phyloP scores from a whole-genome alignment of 2,113 vertebrate genomes.

The Myrmecophaga tridactyla region DNA sequence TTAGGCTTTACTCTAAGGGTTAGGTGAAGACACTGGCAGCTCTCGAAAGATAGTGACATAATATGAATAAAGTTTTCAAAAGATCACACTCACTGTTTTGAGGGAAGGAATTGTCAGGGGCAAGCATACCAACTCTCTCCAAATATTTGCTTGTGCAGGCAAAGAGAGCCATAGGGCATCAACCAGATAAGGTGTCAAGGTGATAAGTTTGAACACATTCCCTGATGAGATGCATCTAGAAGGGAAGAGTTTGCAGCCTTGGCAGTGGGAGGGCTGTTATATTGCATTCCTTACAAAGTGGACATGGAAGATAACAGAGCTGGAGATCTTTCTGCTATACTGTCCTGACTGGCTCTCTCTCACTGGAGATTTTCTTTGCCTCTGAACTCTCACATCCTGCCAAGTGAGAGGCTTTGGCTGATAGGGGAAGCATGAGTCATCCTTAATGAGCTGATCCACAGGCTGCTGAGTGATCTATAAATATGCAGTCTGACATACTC shows the following conservation, averaged over 20 bases:
- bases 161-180: not conserved
- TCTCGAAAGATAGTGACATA: not conserved
- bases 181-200: not conserved
- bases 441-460: not conserved
- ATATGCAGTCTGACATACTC: not conserved
- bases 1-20: not conserved
- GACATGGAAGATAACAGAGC: too few species aligned
- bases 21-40: not conserved
- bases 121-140: not conserved
- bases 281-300: not conserved
- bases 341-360: not conserved
- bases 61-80: not conserved
- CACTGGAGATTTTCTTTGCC: not conserved
- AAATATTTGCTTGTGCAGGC: not conserved
- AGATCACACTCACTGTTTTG: too few species aligned
- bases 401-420: not conserved
- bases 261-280: not conserved
- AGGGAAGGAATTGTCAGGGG: not conserved
- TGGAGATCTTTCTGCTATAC: not conserved
- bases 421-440: too few species aligned
- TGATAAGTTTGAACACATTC: not conserved
- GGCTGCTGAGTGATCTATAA: too few species aligned
- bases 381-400: too few species aligned
- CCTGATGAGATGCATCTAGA: not conserved
- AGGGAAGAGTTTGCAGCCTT: not conserved